Conservation (phyloP, 1,140 invertebrate genomes). For the Planococcus citri region DNA sequence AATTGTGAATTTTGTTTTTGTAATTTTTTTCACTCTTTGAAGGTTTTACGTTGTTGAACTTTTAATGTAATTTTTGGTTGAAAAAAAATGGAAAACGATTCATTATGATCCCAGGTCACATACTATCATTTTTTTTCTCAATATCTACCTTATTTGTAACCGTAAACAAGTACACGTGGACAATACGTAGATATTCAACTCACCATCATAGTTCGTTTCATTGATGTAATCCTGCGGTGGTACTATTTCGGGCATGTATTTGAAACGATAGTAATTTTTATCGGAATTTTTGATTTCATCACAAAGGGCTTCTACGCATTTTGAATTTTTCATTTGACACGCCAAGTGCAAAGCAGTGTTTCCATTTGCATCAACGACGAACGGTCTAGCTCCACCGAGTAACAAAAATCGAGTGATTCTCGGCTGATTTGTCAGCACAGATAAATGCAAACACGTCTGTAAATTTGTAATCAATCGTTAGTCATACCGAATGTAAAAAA, state of each 20-base stretch:
- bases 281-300: background rate
- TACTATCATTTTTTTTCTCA: too few relatives aligned
- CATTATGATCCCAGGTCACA: too few relatives aligned
- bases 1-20: too few relatives aligned
- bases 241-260: background rate
- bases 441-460: slow-evolving; percentile 23
- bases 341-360: slow-evolving; percentile 24
- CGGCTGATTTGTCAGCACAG: slow-evolving; percentile 22
- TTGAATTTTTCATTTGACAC: background rate
- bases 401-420: slow-evolving; percentile 19
- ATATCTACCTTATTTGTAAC: background rate
- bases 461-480: slow-evolving; percentile 2
- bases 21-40: too few relatives aligned
- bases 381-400: slow-evolving; percentile 16
- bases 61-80: too few relatives aligned
- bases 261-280: background rate
- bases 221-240: background rate
- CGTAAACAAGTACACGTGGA: background rate
- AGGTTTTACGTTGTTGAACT: too few relatives aligned
- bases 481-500: background rate
- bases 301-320: background rate
- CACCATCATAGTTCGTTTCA: background rate
- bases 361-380: slow-evolving; percentile 21
- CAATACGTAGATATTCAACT: background rate
- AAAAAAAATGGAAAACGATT: too few relatives aligned